A percentile compares a stretch with the other conserved stretches of the same genome.
These are phyloP conservation scores for Panthera tigris DNA, from an alignment of 2,113 vertebrate genomes.

Conservation along the genomic window DNA sequence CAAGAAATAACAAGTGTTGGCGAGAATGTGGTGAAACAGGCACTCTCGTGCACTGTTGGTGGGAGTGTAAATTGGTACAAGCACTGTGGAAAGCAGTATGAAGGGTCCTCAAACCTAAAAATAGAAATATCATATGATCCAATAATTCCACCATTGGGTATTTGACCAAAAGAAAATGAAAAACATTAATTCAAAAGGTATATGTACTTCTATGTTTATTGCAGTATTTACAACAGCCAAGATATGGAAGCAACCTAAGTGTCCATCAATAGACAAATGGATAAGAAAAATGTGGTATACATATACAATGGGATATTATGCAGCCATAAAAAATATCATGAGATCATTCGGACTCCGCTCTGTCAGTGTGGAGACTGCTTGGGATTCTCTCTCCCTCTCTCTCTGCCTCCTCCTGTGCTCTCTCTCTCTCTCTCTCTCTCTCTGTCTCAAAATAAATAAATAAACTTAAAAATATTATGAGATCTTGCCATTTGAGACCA, in stretches of 20 bases:
- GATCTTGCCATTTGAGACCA: not conserved
- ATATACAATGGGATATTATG: not conserved
- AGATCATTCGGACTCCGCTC: not conserved
- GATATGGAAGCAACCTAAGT: not conserved
- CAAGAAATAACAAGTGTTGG: not conserved
- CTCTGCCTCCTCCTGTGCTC: no score
- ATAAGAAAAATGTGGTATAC: not conserved
- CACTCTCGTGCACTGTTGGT: not conserved
- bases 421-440: no score
- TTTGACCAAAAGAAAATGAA: not conserved
- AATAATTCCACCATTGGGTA: not conserved
- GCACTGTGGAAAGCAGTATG: not conserved
- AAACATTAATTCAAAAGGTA: not conserved
- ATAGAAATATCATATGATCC: not conserved
- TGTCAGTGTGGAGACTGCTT: no score
- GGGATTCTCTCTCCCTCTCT: no score
- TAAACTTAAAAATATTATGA: not conserved
- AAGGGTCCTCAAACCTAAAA: not conserved
- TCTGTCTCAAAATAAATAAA: no score
- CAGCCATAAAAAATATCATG: not conserved
- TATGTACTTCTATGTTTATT: not conserved
- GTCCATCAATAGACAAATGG: not conserved
- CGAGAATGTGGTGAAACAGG: not conserved
- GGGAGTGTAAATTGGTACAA: not conserved
- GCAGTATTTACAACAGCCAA: not conserved